phyloP scores from a whole-genome alignment of 2,113 vertebrate genomes.

The rat (Rattus norvegicus) region GRCr8 NC_086032.1:96908501-96909000 shows the following conservation, averaged over 20 bases:
- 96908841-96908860: too few relatives aligned
- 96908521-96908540: not conserved
- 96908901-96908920: too few relatives aligned
- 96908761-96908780: not conserved
- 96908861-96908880: too few relatives aligned
- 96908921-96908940: too few relatives aligned
- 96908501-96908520: not conserved
- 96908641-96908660: not conserved
- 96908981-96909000: too few relatives aligned
- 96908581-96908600: not conserved
- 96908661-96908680: not conserved
- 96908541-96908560: conserved; percentile 40
- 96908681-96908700: not conserved
- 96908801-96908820: not conserved
- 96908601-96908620: conserved; percentile 27
- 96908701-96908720: conserved; percentile 10
- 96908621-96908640: not conserved
- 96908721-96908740: not conserved
- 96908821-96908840: too few relatives aligned
- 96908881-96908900: too few relatives aligned
- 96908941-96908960: too few relatives aligned
- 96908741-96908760: not conserved
- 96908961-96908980: too few relatives aligned
- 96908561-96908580: not conserved
- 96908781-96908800: not conserved